phyloP scores from a whole-genome alignment of 2,888 invertebrate species.

The Allophyes oxyacanthae region DNA sequence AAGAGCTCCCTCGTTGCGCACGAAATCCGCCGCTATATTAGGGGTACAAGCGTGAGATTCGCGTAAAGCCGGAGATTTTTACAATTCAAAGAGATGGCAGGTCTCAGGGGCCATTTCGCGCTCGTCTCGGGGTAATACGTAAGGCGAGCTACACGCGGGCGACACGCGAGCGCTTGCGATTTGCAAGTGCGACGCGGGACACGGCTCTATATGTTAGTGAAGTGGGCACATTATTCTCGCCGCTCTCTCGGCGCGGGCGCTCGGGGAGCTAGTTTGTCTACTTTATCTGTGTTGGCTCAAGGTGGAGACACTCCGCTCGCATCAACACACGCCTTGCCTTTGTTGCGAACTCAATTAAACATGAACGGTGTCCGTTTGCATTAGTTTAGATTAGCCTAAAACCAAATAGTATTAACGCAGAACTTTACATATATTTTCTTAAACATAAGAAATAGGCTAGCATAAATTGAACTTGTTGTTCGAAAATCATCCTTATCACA shows the following conservation, averaged over 20 bases:
- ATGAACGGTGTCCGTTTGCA: too few relatives aligned
- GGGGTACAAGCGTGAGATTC: constrained; percentile 12
- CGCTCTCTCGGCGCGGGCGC: background rate
- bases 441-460: constrained; percentile 1
- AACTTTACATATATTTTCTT: constrained; percentile 7
- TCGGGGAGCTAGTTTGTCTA: constrained; percentile 6
- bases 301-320: background rate
- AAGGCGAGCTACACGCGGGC: constrained; percentile 28
- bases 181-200: constrained; percentile 13
- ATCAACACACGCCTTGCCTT: background rate
- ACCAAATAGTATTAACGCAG: constrained; percentile 1
- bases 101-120: constrained; percentile 58
- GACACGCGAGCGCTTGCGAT: constrained; percentile 8
- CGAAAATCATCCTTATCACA: background rate
- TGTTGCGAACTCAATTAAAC: background rate
- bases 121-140: constrained; percentile 51
- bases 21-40: constrained; percentile 37
- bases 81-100: constrained; percentile 57
- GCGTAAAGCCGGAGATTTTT: constrained; percentile 36
- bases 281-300: constrained; percentile 10
- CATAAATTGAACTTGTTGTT: background rate
- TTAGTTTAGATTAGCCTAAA: constrained; percentile 1
- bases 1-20: constrained; percentile 20
- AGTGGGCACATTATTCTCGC: constrained; percentile 7
- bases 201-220: constrained; percentile 9